Conservation (phyloP, 2,888 invertebrate genomes). For the Polydrusus pterygomalis region DNA sequence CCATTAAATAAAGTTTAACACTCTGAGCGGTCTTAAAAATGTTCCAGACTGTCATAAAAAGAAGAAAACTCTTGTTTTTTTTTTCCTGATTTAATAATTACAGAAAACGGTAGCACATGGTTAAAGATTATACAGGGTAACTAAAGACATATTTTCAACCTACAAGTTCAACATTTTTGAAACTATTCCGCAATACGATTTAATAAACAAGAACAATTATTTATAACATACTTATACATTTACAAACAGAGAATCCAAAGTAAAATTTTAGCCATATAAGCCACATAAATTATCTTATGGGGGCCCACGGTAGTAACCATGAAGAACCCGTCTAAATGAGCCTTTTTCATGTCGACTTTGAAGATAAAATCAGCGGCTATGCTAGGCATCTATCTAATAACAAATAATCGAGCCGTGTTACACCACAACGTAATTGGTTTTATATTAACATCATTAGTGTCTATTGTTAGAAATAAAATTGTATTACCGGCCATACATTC, state of each 20-base stretch:
- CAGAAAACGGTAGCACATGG: too few species aligned
- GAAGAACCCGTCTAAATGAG: conserved; percentile 60
- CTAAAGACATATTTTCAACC: too few species aligned
- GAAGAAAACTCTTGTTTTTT: too few species aligned
- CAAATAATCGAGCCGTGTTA: conserved; percentile 62
- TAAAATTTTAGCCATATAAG: conserved; percentile 37
- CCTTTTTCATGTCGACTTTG: conserved; percentile 61
- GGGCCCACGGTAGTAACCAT: conserved; percentile 58
- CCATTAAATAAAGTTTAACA: too few species aligned
- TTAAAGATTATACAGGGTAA: too few species aligned
- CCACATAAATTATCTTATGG: conserved; percentile 39
- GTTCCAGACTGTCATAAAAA: too few species aligned
- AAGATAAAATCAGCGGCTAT: conserved; percentile 62
- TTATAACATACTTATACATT: too few species aligned
- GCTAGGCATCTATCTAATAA: conserved; percentile 55
- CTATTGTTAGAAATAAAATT: conserved; percentile 64
- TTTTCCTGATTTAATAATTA: too few species aligned
- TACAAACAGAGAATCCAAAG: neutral
- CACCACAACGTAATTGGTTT: conserved; percentile 62
- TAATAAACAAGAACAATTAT: too few species aligned
- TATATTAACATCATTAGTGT: conserved; percentile 64
- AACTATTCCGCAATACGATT: too few species aligned
- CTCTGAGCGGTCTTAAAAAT: too few species aligned
- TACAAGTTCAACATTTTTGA: too few species aligned
- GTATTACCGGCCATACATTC: conserved; percentile 60